phyloP scores from a whole-genome alignment of 2,797 vertebrate genomes.

The Acipenser oxyrinchus region DNA sequence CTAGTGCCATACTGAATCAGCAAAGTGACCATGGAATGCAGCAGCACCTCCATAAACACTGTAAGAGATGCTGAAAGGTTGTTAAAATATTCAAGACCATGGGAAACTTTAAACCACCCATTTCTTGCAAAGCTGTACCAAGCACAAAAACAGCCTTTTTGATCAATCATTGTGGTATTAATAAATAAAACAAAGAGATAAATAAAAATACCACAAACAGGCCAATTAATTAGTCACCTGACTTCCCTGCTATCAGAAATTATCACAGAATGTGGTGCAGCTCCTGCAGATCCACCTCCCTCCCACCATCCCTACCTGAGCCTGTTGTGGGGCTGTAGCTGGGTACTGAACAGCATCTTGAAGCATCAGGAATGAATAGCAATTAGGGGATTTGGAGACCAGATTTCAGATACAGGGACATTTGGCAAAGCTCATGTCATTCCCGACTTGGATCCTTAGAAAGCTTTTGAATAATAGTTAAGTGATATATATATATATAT shows the following conservation, averaged over 20 bases:
- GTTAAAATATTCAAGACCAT: too few relatives aligned
- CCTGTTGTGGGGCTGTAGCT: constrained; percentile 47
- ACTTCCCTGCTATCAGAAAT: constrained; percentile 19
- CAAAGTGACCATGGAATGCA: too few relatives aligned
- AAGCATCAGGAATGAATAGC: constrained; percentile 54
- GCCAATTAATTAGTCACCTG: constrained; percentile 13
- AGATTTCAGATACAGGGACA: constrained; percentile 43
- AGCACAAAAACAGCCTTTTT: too few relatives aligned
- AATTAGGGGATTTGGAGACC: constrained; percentile 57
- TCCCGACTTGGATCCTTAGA: constrained; percentile 40
- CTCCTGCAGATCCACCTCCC: constrained; percentile 27
- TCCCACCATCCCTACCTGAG: constrained; percentile 18
- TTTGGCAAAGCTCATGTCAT: constrained; percentile 49
- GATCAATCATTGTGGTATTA: too few relatives aligned
- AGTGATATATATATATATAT: too few relatives aligned
- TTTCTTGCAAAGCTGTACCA: too few relatives aligned
- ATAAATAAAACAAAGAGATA: too few relatives aligned
- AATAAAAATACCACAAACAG: constrained; percentile 16
- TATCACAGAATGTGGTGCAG: constrained; percentile 30
- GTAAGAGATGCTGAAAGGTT: too few relatives aligned
- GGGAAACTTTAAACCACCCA: too few relatives aligned
- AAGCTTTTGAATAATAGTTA: constrained; percentile 29
- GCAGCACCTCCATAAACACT: too few relatives aligned
- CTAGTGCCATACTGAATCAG: too few relatives aligned
- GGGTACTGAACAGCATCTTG: constrained; percentile 46